Base-by-base conservation (phyloP, 2,888 invertebrate genomes). In the Xanthia icteritia region DNA sequence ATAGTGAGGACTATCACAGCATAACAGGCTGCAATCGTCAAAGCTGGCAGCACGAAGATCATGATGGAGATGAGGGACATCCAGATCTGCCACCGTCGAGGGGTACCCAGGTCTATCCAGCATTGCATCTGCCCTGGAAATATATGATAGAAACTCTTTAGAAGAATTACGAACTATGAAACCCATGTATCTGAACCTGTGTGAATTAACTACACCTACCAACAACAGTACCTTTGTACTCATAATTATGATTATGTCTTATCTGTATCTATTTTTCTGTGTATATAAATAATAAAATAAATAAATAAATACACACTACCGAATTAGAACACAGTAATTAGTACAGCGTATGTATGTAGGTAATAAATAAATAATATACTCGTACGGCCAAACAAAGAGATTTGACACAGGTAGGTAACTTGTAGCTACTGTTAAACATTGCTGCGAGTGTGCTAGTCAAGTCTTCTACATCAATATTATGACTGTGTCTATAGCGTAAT, bases 1-100 rank as follows among this genome's bases (percentile, higher is more conserved):
- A 99, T 99, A 15, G 99, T 99, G 91, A 98, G 97, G 2, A 99
- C 99, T 89, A 99, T 99, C 89, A 99, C 97, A 15, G 98, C 98
- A 93, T 99, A 99, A 93, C 99, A 99, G 6, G 98, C 98, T 6
- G 98, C 98, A 82, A 99, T 99, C 86, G 99, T 98, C 74, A 99
- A 91, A 0, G 99, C 98, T 0, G 99, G 99, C 45, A 99, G 96
- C 72, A 98, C 97, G 94, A 99, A 99, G 58, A 99, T 97, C 82
- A 98, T 97, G 56, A 98, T 95, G 2, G 99, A 98, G 9, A 99
- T 98, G 42, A 98, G 92, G 0, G 98, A 98, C 98, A 99, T 98
- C 97, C 99, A 99, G 75, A 99, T 97, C 94, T 98, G 98, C 99
- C 99, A 99, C 73, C 98, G 97, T 92, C 97, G 97, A 0, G 97